phyloP scores from a whole-genome alignment of 2,888 invertebrate genomes.

The Hermaeophaga mercurialis region DNA sequence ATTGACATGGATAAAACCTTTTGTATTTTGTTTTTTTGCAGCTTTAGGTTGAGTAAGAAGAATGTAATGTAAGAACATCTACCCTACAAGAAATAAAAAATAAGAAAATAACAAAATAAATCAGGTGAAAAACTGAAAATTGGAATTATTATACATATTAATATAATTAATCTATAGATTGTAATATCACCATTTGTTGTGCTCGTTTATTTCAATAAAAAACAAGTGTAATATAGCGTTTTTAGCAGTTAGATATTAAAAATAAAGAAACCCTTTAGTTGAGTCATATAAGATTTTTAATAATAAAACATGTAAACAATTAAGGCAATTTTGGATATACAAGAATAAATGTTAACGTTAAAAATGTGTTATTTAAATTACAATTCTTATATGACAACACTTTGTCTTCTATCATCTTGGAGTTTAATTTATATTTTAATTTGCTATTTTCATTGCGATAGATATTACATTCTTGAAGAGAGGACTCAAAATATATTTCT shows the following conservation, averaged over 20 bases:
- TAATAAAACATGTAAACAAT: too few species aligned
- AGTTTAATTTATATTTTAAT: constrained; percentile 29
- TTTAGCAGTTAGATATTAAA: constrained; percentile 48
- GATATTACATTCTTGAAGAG: constrained; percentile 34
- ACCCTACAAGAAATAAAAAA: constrained; percentile 27
- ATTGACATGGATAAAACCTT: constrained; percentile 20
- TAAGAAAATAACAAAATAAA: constrained; percentile 38
- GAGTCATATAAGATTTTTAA: constrained; percentile 5
- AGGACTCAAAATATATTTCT: constrained; percentile 31
- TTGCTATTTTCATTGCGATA: constrained; percentile 32
- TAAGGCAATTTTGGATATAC: too few species aligned
- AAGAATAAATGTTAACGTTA: too few species aligned
- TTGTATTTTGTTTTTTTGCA: constrained; percentile 48
- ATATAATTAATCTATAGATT: constrained; percentile 53
- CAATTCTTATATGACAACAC: background rate
- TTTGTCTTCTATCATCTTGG: constrained; percentile 8
- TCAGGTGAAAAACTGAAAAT: constrained; percentile 45
- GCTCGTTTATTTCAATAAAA: constrained; percentile 51
- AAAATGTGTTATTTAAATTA: too few species aligned
- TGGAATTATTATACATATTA: constrained; percentile 46
- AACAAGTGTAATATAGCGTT: constrained; percentile 53
- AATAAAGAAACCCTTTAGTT: constrained; percentile 6
- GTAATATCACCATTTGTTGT: constrained; percentile 55
- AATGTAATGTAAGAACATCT: constrained; percentile 26
- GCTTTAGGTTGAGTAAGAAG: constrained; percentile 54